A percentile compares a stretch with the other conserved stretches of the same genome.
Evolutionary conservation across 2,888 invertebrate species (phyloP).

Genomic region (Metopia argyrocephala): DNA sequence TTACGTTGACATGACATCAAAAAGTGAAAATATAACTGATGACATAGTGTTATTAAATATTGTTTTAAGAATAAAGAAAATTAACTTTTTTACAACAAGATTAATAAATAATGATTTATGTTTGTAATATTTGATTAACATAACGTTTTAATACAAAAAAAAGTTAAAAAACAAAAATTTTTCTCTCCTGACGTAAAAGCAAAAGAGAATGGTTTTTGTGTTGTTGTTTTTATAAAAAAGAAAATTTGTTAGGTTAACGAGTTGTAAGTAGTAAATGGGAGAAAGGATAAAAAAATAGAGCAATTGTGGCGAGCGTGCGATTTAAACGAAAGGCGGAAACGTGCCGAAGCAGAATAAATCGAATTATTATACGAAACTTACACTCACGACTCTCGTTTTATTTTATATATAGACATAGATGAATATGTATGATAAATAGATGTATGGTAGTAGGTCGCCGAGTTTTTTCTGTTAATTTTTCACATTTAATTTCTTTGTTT

Average conservation of each 20-base stretch:
- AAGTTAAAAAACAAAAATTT: background rate
- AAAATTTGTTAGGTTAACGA: slow-evolving; percentile 19
- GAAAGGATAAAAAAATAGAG: slow-evolving; percentile 36
- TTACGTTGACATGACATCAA: slow-evolving; percentile 28
- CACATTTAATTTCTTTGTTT: slow-evolving; percentile 38
- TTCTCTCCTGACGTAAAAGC: background rate
- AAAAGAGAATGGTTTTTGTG: background rate
- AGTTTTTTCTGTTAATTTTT: slow-evolving; percentile 55
- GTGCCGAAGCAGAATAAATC: slow-evolving; percentile 64
- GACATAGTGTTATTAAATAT: slow-evolving; percentile 14
- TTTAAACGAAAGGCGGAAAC: slow-evolving; percentile 63
- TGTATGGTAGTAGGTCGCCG: slow-evolving; percentile 64
- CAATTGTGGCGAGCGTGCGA: slow-evolving; percentile 56
- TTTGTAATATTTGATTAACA: background rate
- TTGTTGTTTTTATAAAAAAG: background rate
- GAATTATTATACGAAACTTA: slow-evolving; percentile 63
- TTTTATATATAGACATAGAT: slow-evolving; percentile 66
- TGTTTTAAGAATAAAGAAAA: background rate
- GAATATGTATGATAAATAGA: slow-evolving; percentile 63
- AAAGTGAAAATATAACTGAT: slow-evolving; percentile 18
- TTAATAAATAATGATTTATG: background rate
- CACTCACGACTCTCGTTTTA: slow-evolving; percentile 56
- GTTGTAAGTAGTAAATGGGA: slow-evolving; percentile 7
- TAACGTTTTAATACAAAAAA: background rate
- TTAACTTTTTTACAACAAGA: background rate